Conservation (phyloP, 2,888 invertebrate genomes). For the Latheticus oryzae region DNA sequence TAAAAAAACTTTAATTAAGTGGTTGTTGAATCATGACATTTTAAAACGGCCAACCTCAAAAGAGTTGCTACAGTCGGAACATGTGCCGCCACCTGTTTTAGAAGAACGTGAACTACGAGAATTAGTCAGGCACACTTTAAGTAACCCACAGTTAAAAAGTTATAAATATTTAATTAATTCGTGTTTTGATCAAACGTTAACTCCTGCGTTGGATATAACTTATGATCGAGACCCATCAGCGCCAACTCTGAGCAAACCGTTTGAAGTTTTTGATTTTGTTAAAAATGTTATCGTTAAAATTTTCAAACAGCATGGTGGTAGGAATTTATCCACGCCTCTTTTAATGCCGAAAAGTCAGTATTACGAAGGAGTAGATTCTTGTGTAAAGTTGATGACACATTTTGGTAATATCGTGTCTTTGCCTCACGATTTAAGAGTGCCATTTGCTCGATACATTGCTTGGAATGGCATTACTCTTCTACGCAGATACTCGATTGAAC, state of each 20-base stretch:
- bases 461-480: slow-evolving; percentile 81
- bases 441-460: slow-evolving; percentile 85
- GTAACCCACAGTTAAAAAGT: slow-evolving; percentile 82
- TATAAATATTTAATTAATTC: slow-evolving; percentile 78
- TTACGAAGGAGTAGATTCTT: slow-evolving; percentile 70
- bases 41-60: slow-evolving; percentile 85
- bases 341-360: slow-evolving; percentile 79
- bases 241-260: slow-evolving; percentile 63
- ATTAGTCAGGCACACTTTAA: slow-evolving; percentile 82
- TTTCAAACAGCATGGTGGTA: slow-evolving; percentile 84
- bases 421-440: slow-evolving; percentile 85
- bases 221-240: slow-evolving; percentile 76
- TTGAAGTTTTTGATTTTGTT: slow-evolving; percentile 65
- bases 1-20: slow-evolving; percentile 72
- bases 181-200: slow-evolving; percentile 69
- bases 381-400: slow-evolving; percentile 86
- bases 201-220: slow-evolving; percentile 77
- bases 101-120: slow-evolving; percentile 88
- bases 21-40: slow-evolving; percentile 89
- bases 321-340: slow-evolving; percentile 81
- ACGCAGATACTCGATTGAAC: slow-evolving; percentile 87
- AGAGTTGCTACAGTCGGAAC: slow-evolving; percentile 84
- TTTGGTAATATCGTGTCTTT: slow-evolving; percentile 86
- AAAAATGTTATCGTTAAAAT: slow-evolving; percentile 65
- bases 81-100: slow-evolving; percentile 87